Percentiles rank a stretch among this genome's conserved stretches.
Conservation (phyloP, 2,797 vertebrate species). For the Bovichtus variegatus region DNA sequence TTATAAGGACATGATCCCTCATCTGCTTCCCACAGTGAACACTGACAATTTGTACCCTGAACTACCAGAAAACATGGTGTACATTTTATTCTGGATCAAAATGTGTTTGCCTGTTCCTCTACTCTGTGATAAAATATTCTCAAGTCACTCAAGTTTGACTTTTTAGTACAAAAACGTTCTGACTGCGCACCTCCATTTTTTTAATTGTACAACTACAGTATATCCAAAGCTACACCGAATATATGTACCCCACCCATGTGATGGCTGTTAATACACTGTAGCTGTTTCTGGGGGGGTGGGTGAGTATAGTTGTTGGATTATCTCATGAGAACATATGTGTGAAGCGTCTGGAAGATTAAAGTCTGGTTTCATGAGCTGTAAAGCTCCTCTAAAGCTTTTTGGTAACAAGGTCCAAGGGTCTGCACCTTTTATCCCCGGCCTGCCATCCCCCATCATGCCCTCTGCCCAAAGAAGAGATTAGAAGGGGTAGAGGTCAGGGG, state of each 20-base stretch:
- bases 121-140: neutral
- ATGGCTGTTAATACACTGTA: constrained; percentile 40
- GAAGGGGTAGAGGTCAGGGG: constrained; percentile 40
- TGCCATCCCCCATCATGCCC: constrained; percentile 45
- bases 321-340: constrained; percentile 77
- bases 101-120: neutral
- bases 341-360: constrained; percentile 81
- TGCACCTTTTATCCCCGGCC: constrained; percentile 61
- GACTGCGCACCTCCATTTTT: neutral
- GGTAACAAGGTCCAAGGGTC: constrained; percentile 59
- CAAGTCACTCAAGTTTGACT: neutral
- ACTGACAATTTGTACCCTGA: neutral
- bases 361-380: constrained; percentile 69
- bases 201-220: neutral
- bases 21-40: neutral
- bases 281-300: constrained; percentile 34
- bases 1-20: neutral
- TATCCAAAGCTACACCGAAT: neutral
- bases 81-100: neutral
- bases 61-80: neutral
- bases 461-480: constrained; percentile 47
- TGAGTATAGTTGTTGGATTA: constrained; percentile 56
- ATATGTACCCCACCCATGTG: constrained; percentile 23
- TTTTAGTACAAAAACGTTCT: neutral
- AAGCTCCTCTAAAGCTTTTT: constrained; percentile 77